These are phyloP conservation scores for Omphaloscelis lunosa DNA, from an alignment of 2,888 invertebrate genomes.

Conservation along the genomic window DNA sequence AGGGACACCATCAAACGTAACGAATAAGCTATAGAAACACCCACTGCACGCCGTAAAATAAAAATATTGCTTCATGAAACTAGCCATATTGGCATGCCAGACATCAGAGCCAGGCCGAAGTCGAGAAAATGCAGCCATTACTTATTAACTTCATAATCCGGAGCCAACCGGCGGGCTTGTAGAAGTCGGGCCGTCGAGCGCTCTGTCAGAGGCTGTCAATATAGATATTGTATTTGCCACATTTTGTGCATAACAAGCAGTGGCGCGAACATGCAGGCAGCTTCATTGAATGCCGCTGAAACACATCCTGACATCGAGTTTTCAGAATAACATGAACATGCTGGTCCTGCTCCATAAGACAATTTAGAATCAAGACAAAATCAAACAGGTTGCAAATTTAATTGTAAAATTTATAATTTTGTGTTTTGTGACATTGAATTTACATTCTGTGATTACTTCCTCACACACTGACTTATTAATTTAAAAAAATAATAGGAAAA, in stretches of 20 bases:
- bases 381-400: too few relatives aligned
- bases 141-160: background rate
- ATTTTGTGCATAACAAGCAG: background rate
- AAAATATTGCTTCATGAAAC: background rate
- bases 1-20: background rate
- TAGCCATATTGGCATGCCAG: background rate
- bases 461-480: too few relatives aligned
- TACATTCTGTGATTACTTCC: too few relatives aligned
- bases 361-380: too few relatives aligned
- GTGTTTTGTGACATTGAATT: too few relatives aligned
- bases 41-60: background rate
- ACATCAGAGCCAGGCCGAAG: background rate
- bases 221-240: background rate
- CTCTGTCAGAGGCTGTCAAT: background rate
- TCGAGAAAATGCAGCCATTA: background rate
- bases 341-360: too few relatives aligned
- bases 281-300: background rate
- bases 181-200: background rate
- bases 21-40: background rate
- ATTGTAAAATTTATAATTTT: too few relatives aligned
- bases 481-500: too few relatives aligned
- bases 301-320: background rate
- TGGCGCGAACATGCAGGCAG: background rate
- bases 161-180: background rate
- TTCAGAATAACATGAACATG: background rate